Conservation (phyloP, 1,140 invertebrate genomes). For the Caenorhabditis inopinata region DNA sequence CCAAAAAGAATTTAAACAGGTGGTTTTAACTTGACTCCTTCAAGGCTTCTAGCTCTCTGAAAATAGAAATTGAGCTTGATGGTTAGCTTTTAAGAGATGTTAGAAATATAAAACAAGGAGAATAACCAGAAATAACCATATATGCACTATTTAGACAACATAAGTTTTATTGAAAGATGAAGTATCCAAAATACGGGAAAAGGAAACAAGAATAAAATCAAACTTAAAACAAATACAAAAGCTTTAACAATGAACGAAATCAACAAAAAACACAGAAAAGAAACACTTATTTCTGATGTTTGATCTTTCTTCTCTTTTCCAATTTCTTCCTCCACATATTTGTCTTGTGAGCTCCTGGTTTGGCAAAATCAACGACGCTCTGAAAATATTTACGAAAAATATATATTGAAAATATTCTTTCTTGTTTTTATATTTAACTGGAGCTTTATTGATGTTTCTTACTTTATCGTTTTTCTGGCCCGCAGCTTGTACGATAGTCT, state of each 20-base stretch:
- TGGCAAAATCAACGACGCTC: constrained; percentile 13
- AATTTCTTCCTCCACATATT: constrained; percentile 56
- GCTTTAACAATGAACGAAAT: neutral
- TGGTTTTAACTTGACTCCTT: neutral
- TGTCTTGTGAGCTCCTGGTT: constrained; percentile 26
- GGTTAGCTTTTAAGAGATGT: neutral
- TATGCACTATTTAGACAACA: too few relatives aligned
- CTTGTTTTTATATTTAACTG: too few relatives aligned
- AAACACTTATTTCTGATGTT: constrained; percentile 55
- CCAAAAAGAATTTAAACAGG: neutral
- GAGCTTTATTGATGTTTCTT: neutral
- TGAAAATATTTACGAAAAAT: too few relatives aligned
- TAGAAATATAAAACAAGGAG: neutral
- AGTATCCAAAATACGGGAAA: neutral
- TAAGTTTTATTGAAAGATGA: too few relatives aligned
- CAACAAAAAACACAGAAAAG: constrained; percentile 46
- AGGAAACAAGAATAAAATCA: constrained; percentile 2
- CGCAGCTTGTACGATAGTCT: constrained; percentile 37
- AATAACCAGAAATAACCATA: neutral
- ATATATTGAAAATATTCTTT: too few relatives aligned
- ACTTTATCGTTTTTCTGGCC: constrained; percentile 37
- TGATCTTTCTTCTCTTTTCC: constrained; percentile 57
- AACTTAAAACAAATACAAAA: constrained; percentile 29
- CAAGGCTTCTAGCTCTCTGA: too few relatives aligned
- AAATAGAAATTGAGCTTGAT: neutral